These are phyloP conservation scores for Eupsittula cactorum DNA, from an alignment of 2,113 vertebrate species.

Conservation along the genomic window DNA sequence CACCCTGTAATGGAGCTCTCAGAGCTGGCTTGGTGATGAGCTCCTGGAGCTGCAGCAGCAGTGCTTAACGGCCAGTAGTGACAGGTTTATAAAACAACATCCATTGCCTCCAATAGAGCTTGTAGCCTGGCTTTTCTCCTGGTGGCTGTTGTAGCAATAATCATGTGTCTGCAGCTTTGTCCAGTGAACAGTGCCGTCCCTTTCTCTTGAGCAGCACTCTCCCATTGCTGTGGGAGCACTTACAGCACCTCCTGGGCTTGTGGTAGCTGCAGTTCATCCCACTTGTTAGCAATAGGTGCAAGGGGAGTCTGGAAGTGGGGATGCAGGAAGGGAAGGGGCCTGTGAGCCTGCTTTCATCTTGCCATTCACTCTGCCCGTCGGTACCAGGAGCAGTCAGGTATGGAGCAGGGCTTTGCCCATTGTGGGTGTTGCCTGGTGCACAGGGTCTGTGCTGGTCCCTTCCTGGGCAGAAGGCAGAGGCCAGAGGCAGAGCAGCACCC, in stretches of 20 bases:
- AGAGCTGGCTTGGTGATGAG: neutral
- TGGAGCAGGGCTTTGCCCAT: neutral
- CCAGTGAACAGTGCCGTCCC: neutral
- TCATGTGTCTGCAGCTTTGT: neutral
- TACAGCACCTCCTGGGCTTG: neutral
- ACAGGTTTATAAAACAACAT: neutral
- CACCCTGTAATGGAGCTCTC: neutral
- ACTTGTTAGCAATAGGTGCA: neutral
- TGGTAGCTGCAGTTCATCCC: neutral
- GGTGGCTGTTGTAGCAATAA: neutral
- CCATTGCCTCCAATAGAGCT: neutral
- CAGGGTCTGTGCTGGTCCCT: neutral
- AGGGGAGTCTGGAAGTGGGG: neutral
- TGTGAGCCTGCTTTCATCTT: neutral
- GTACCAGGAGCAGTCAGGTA: neutral
- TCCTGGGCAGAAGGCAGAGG: neutral
- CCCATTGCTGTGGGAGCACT: neutral
- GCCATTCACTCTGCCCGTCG: rapidly evolving
- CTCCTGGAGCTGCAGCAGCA: neutral
- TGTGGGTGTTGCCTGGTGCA: rapidly evolving
- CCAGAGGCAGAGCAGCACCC: neutral
- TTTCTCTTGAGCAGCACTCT: neutral
- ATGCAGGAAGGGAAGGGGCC: neutral
- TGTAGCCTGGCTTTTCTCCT: neutral
- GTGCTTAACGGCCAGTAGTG: neutral